Percentiles rank a stretch among this genome's conserved stretches.
Evolutionary conservation across 2,113 vertebrate genomes (phyloP).

Genomic region (Hippocampus mohnikei): DNA sequence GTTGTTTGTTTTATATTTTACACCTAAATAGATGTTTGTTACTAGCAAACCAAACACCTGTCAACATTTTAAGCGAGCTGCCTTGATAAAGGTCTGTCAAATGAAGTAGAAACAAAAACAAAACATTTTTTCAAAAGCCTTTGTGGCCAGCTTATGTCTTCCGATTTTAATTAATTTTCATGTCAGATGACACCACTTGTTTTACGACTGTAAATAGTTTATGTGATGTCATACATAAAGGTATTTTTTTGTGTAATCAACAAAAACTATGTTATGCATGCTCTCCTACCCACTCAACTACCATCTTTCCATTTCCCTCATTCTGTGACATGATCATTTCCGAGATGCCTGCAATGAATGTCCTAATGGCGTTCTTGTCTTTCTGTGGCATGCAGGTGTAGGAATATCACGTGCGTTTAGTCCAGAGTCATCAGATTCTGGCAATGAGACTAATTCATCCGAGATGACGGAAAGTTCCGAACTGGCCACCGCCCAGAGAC

Average conservation of each 20-base stretch:
- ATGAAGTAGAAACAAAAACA: not conserved
- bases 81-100: not conserved
- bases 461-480: constrained; percentile 99
- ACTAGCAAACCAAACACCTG: not conserved
- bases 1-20: constrained; percentile 27
- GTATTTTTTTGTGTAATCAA: not conserved
- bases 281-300: not conserved
- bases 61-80: not conserved
- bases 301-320: not conserved
- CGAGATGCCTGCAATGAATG: constrained; percentile 62
- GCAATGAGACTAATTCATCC: constrained; percentile 98
- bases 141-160: not conserved
- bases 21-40: constrained; percentile 38
- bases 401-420: constrained; percentile 96
- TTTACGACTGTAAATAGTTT: not conserved
- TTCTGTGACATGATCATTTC: constrained; percentile 53
- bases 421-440: constrained; percentile 97
- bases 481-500: constrained; percentile 88
- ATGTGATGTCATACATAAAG: not conserved
- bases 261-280: not conserved
- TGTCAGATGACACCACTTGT: not conserved
- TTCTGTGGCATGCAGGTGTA: constrained; percentile 93
- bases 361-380: constrained; percentile 80
- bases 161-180: not conserved
- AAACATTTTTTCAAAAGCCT: not conserved